phyloP scores from a whole-genome alignment of 2,797 vertebrate genomes.

The Oreonectes daqikongensis region DNA sequence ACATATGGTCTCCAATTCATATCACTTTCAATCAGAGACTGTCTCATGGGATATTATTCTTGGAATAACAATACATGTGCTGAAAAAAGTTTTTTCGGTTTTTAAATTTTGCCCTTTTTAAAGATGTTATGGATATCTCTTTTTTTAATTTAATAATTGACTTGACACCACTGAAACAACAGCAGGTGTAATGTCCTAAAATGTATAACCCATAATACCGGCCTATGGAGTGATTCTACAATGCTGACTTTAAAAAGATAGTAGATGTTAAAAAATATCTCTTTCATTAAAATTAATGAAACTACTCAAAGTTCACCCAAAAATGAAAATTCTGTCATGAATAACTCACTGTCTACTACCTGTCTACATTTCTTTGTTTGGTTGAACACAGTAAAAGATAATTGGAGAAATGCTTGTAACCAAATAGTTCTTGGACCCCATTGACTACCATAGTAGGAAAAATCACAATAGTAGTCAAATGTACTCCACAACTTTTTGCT shows the following conservation, averaged over 20 bases:
- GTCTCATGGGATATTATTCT: conserved; percentile 34
- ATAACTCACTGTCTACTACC: too few species aligned
- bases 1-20: conserved; percentile 43
- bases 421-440: too few species aligned
- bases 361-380: too few species aligned
- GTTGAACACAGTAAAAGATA: too few species aligned
- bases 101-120: neutral
- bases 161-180: conserved; percentile 38
- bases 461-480: too few species aligned
- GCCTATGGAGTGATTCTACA: conserved; percentile 26
- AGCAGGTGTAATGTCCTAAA: conserved; percentile 47
- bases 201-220: conserved; percentile 60
- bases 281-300: too few species aligned
- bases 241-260: conserved; percentile 60
- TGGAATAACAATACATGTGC: conserved; percentile 43
- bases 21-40: conserved; percentile 43
- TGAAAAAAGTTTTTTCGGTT: conserved; percentile 6
- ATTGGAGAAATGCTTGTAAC: too few species aligned
- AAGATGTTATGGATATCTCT: conserved; percentile 31
- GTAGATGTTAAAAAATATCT: conserved; percentile 57
- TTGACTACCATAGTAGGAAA: too few species aligned
- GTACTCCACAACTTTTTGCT: too few species aligned
- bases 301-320: too few species aligned
- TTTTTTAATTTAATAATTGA: conserved; percentile 36
- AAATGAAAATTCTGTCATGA: too few species aligned